These are phyloP conservation scores for Monarcha castaneiventris DNA, from an alignment of 2,113 vertebrate genomes.

Conservation along the genomic window DNA sequence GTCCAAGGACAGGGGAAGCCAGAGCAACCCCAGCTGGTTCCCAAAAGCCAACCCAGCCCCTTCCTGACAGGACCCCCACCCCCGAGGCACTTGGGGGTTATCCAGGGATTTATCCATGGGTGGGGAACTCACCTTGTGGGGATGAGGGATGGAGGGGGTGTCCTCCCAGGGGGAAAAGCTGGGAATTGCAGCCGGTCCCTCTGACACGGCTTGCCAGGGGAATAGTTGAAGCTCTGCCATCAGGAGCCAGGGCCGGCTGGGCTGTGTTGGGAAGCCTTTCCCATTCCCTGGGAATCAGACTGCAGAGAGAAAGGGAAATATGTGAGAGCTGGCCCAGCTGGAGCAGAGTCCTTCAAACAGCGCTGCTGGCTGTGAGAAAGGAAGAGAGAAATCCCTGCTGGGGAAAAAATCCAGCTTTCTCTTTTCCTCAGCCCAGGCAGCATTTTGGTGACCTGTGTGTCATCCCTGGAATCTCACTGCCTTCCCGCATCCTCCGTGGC, in stretches of 20 bases:
- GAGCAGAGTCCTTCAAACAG: neutral
- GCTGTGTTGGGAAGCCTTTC: neutral
- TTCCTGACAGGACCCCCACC: neutral
- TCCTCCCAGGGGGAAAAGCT: neutral
- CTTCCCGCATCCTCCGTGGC: neutral
- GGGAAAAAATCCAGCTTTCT: neutral
- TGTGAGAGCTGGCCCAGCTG: neutral
- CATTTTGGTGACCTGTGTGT: neutral
- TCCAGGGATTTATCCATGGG: neutral
- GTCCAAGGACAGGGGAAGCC: neutral
- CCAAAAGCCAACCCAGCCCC: neutral
- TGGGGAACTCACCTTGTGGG: neutral
- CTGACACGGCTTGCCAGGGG: neutral
- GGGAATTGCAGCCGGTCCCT: neutral
- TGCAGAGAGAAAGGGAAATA: neutral
- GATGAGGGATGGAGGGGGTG: neutral
- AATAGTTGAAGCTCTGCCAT: slow-evolving; percentile 14
- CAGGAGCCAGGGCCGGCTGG: neutral
- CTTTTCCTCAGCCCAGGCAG: neutral
- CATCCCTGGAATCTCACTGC: neutral
- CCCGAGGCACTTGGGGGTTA: neutral
- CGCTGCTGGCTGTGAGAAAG: neutral
- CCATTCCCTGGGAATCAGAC: neutral
- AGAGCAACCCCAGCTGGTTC: neutral
- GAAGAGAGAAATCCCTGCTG: neutral